Evolutionary conservation across 2,888 invertebrate genomes (phyloP), one percentile per base, ranked within the genome.

Genomic region (Actias luna): DNA sequence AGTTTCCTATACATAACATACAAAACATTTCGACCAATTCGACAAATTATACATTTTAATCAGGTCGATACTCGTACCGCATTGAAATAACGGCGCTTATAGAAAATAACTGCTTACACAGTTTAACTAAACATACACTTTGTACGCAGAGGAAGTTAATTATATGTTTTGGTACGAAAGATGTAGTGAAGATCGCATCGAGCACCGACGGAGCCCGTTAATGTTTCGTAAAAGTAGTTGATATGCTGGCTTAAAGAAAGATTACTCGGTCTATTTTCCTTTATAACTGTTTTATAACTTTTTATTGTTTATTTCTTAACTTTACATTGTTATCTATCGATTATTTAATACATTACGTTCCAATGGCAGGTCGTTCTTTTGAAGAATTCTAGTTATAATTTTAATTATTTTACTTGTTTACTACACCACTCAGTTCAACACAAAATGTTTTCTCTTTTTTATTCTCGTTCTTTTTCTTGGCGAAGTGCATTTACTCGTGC

Each of bases 101-200:
- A 55, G 29, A 29, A 29, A 70, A 74, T 70, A 68, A 71, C 68
- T 67, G 75, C 70, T 72, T 67, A 67, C 65, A 71, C 75, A 76
- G 76, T 77, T 73, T 71, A 65, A 69, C 70, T 67, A 71, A 70
- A 68, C 75, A 73, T 72, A 67, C 68, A 67, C 68, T 72, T 70
- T 69, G 71, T 69, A 68, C 65, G 71, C 70, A 66, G 67, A 69
- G 77, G 75, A 75, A 77, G 75, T 70, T 70, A 69, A 70, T 75
- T 72, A 67, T 71, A 67, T 64, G 50, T 63, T 69, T 62, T 69
- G 68, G 69, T 71, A 69, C 72, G 69, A 71, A 71, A 72, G 68
- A 64, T 62, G 63, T 59, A 65, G 65, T 65, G 58, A 62, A 67
- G 65, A 65, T 60, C 14, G 59, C 61, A 63, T 65, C 66, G 63